These are phyloP conservation scores for Dendrocopos noguchii DNA, from an alignment of 2,113 vertebrate genomes.

Conservation along the genomic window DNA sequence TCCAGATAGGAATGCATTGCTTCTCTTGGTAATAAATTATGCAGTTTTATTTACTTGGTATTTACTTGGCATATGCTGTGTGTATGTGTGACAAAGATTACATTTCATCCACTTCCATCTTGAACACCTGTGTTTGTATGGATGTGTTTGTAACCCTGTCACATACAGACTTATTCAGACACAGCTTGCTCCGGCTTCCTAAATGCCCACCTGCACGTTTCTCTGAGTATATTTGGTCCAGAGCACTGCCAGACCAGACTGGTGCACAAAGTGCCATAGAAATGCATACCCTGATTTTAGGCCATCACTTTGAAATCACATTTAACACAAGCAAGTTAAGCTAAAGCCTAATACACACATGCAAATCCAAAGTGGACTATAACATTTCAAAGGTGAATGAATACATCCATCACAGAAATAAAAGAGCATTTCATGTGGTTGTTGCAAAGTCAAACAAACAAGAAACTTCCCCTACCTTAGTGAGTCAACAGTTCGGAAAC, in stretches of 20 bases:
- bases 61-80: not conserved
- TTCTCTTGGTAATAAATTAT: not conserved
- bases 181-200: not conserved
- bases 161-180: not conserved
- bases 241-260: not conserved
- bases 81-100: not conserved
- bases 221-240: rapidly evolving
- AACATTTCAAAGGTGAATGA: not conserved
- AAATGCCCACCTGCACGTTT: not conserved
- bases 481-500: not conserved
- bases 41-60: not conserved
- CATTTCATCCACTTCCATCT: not conserved
- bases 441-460: not conserved
- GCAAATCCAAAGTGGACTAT: not conserved
- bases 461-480: not conserved
- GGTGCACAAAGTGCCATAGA: not conserved
- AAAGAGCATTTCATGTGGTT: not conserved
- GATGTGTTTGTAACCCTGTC: not conserved
- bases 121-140: not conserved
- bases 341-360: not conserved
- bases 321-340: not conserved
- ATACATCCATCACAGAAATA: not conserved
- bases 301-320: not conserved
- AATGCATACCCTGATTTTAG: not conserved
- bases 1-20: not conserved